Base-by-base conservation (phyloP, 2,888 invertebrate species). In the Ennomos erosarius region DNA sequence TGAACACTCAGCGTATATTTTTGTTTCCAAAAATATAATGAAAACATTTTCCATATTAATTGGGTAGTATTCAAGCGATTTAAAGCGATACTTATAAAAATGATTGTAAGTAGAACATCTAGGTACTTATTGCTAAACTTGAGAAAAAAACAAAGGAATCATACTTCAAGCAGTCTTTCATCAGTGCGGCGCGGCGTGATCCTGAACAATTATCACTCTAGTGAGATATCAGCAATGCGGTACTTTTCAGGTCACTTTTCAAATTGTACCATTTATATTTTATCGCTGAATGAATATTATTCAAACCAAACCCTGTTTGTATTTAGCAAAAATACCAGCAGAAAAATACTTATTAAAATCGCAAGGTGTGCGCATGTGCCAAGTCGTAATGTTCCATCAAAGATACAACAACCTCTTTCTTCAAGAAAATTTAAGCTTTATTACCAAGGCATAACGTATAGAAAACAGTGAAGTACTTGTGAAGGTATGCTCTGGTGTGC, bases 1-100 rank as follows among this genome's bases (percentile, higher is more conserved):
- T 77, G 72, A 88, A 84, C 73, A 68, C 64, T 58, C 59, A 59
- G 51, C 50, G 59, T 63, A 47, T 65, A 62, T 55, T 63, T 63
- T 58, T 67, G 65, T 72, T 68, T 67, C 65, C 70, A 73, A 74
- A 75, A 67, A 68, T 69, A 69, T 65, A 48, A 46, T 37, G 38
- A 16, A 26, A 51, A 37, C 40, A 33, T 34, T 50, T 50, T 51
- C 39, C 38, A 44, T 26, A 33, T 35, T 34, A 50, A 50, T 50
- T 56, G 49, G 39, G 9, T 50, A 47, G 37, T 51, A 47, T 40
- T 37, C 36, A 16, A 38, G 16, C 37, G 26, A 10, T 26, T 37
- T 37, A 12, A 1, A 5, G 5, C 26, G 6, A 10, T 34, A 45
- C 11, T 9, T 34, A 12, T 26, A 4, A 6, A 26, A 2, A 11